Base-by-base conservation (phyloP, 2,113 vertebrate species). In the Cacatua alba region DNA sequence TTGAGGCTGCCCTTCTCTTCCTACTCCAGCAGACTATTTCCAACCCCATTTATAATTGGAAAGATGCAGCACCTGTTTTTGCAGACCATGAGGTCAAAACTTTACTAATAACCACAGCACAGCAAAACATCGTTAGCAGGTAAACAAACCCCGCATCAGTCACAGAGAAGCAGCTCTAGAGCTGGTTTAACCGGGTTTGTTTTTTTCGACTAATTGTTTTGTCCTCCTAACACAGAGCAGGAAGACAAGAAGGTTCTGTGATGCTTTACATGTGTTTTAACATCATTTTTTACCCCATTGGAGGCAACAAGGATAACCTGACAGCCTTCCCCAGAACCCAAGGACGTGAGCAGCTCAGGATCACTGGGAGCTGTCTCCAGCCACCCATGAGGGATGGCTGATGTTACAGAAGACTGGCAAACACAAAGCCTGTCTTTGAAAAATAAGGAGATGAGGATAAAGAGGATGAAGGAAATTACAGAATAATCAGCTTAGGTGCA, bases 1-100 rank as follows among this genome's bases (percentile, higher is more conserved):
- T 88, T 93, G 91, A 92, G 72, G 51, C 60, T 97, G 88, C 71
- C 88, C 92, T 93, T 77, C 88, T 29, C 88, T 60, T 52, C 85
- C 86, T 60, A 48, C 76, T 70, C 82, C 79, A 74, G 74, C 62
- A 90, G 76, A 70, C 76, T 90, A 90, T 94, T 95, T 88, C 91
- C 81, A 83, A 92, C 64, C n/a, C 79, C 0, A 0, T 64, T 86
- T 93, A 91, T 92, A 95, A 92, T 43, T 68, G 83, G 93, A 91
- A 92, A 89, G 83, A 91, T 52, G 29, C 67, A 84, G 93, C 33
- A 48, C 78, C 78, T 94, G 59, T 26, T 92, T 95, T 89, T 79
- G 57, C 89, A 79, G 65, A 84, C 43, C 77, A 65, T 4, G 35
- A 92, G 93, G 96, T 95, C 93, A 92, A 75, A 94, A 82, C 89